phyloP scores from a whole-genome alignment of 53 echinoderm and acorn worm species.

The Echinarachnius parma region DNA sequence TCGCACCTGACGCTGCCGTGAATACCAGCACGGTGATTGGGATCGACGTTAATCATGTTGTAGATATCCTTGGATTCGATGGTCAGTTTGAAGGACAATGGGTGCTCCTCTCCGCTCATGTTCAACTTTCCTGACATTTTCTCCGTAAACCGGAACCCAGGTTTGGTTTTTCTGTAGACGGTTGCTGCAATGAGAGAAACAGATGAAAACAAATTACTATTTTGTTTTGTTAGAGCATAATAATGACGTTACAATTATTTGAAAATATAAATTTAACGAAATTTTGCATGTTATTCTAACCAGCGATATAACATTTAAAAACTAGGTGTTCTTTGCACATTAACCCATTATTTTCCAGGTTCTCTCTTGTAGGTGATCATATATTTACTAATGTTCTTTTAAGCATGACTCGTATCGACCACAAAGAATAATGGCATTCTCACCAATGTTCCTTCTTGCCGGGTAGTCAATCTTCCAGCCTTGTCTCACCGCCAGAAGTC shows the following conservation, averaged over 20 bases:
- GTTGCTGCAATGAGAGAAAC: conserved; percentile 15
- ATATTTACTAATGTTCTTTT: not conserved
- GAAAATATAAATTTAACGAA: not conserved
- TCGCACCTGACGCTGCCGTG: conserved; percentile 57
- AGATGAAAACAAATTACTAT: not conserved
- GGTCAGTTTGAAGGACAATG: conserved; percentile 49
- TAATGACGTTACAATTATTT: not conserved
- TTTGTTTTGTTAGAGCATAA: not conserved
- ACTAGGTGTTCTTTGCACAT: no score
- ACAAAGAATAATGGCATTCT: no score
- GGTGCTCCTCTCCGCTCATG: conserved; percentile 31
- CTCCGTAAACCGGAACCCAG: conserved; percentile 67
- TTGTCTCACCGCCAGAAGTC: conserved; percentile 44
- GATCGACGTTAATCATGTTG: conserved; percentile 50
- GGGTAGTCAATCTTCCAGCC: conserved; percentile 66
- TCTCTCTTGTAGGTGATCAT: no score
- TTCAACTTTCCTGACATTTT: conserved; percentile 54
- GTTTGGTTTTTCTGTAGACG: conserved; percentile 45
- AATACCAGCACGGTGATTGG: conserved; percentile 48
- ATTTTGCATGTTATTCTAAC: not conserved
- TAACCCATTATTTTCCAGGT: no score
- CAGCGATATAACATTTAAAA: no score
- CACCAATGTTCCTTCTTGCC: conserved; percentile 29
- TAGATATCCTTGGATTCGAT: conserved; percentile 64
- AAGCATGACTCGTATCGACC: no score